Evolutionary conservation across 1,140 invertebrate genomes (phyloP).

Genomic region (Meteorus sp.): DNA sequence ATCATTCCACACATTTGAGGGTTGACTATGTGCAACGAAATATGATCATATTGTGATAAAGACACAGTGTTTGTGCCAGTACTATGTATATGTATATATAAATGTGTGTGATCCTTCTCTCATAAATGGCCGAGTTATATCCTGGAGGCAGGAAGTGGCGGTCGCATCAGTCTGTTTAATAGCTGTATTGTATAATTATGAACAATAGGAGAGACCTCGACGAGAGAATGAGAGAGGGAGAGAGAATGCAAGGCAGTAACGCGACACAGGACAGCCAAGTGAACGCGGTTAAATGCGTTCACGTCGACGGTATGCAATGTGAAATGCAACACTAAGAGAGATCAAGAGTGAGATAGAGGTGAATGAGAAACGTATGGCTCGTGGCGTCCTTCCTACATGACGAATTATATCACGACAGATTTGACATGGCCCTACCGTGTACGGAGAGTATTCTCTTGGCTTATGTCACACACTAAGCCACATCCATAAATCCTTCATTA

Average conservation of each 20-base stretch:
- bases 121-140: constrained; percentile 46
- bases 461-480: constrained; percentile 46
- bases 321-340: constrained; percentile 5
- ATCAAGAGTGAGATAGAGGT: neutral
- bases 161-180: constrained; percentile 60
- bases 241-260: no score
- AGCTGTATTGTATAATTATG: constrained; percentile 61
- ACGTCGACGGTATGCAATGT: constrained; percentile 4
- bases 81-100: no score
- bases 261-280: neutral
- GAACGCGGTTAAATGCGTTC: constrained; percentile 6
- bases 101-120: no score
- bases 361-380: neutral
- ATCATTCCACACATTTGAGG: no score
- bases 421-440: constrained; percentile 20
- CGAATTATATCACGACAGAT: constrained; percentile 9
- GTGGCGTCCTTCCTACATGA: constrained; percentile 8
- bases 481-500: constrained; percentile 57
- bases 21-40: no score
- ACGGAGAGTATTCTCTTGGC: no score
- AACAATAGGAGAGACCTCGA: constrained; percentile 51
- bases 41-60: no score
- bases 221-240: constrained; percentile 16
- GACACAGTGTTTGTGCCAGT: no score
- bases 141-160: constrained; percentile 52